phyloP scores from a whole-genome alignment of 2,113 vertebrate species.

The Mus pahari region DNA sequence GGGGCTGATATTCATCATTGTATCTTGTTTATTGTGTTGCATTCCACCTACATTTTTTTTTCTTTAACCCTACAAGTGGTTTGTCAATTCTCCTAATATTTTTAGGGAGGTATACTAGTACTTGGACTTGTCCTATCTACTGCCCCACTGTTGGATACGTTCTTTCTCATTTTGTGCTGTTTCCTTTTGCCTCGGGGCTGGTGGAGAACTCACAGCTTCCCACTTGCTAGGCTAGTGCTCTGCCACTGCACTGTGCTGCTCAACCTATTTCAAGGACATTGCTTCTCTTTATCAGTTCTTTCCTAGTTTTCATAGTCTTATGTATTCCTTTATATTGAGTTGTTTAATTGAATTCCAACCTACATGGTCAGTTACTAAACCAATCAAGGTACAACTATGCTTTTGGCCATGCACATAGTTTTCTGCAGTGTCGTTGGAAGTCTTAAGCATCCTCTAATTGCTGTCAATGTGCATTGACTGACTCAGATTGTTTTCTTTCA shows the following conservation, averaged over 20 bases:
- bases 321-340: background rate
- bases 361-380: conserved; percentile 24
- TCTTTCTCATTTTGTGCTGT: background rate
- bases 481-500: background rate
- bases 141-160: background rate
- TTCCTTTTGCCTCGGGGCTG: background rate
- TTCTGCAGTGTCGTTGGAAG: background rate
- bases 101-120: background rate
- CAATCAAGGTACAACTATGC: conserved; percentile 22
- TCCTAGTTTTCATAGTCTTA: background rate
- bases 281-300: background rate
- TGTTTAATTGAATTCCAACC: conserved; percentile 41
- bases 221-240: background rate
- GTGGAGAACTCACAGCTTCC: background rate
- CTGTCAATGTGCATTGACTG: background rate
- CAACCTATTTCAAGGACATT: background rate
- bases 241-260: rapidly evolving
- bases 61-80: background rate
- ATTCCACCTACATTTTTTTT: no score
- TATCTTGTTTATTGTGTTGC: background rate
- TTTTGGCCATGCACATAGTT: background rate
- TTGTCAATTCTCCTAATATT: background rate
- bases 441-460: background rate
- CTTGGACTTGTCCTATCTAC: background rate
- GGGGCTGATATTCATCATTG: background rate